Evolutionary conservation across 2,888 invertebrate species (phyloP), one percentile per base, ranked within the genome.

Genomic region (Octonoba sinensis): DNA sequence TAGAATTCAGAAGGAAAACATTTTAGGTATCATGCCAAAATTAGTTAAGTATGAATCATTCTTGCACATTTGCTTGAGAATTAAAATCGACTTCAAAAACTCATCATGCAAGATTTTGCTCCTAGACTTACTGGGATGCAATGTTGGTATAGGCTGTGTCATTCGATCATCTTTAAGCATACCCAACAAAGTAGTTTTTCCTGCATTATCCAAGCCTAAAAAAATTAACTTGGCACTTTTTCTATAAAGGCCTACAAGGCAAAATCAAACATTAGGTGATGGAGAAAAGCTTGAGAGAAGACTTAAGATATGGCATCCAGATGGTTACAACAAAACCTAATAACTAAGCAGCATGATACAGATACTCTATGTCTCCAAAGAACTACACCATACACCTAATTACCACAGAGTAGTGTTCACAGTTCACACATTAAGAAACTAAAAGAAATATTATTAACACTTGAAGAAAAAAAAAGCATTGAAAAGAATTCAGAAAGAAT

Each of bases 141-240:
- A 91, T 86, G 99, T 99, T 86, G 99, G 99, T 86, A 99, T 98
- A 91, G 97, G 99, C 91, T 99, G 99, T 87, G 99, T 99, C 91
- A 99, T 92, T 91, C 98, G 93, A 91, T 99, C 99, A 92, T 99
- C 99, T 92, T 99, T 99, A 90, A 99, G 93, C 98, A 99, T 99
- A 90, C 99, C 99, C 87, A 99, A 92, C 87, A 99, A 92, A 86
- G 99, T 99, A 73, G 99, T 99, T 92, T 99, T 99, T 87, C 99
- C 99, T 47, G 76, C 76, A 93, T 99, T 99, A 91, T 99, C 99
- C 89, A 99, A 91, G 77, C 99, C 99, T 87, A 99, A 92, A 91
- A 99, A 99, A 87, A 99, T 92, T 87, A 99, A 92, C 90, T 99
- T 99, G 87, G 99, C 99, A 86, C 97, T 97, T 90, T 99, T 99